These are phyloP conservation scores for Marisa cornuarietis DNA, from an alignment of 1,140 invertebrate genomes.

Conservation along the genomic window DNA sequence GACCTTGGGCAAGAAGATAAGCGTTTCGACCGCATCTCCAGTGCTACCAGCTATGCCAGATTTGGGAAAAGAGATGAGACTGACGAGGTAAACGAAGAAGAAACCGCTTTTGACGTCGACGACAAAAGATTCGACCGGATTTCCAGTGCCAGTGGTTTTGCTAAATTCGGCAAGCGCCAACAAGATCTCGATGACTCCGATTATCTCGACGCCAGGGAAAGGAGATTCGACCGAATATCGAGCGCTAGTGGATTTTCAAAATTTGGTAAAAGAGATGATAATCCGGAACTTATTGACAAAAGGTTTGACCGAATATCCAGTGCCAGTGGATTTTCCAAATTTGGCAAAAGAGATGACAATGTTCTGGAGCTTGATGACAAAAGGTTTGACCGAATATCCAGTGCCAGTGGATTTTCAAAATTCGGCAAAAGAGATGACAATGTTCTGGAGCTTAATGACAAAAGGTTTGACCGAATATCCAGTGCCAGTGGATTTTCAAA, in stretches of 20 bases:
- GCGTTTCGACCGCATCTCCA: neutral
- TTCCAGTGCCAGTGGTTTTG: neutral
- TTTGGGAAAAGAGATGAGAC: neutral
- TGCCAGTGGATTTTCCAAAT: neutral
- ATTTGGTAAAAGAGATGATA: neutral
- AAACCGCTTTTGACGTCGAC: neutral
- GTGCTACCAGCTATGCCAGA: neutral
- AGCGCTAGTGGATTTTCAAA: conserved; percentile 1
- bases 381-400: conserved; percentile 1
- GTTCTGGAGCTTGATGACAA: neutral
- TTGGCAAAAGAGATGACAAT: neutral
- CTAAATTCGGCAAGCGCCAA: neutral
- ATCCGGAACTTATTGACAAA: too few relatives aligned
- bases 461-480: neutral
- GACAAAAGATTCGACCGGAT: conserved; percentile 8
- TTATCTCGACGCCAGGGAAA: neutral
- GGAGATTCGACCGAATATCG: conserved; percentile 2
- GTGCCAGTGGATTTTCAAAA: neutral
- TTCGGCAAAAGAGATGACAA: neutral
- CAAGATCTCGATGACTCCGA: neutral
- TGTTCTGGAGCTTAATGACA: neutral
- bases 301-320: neutral
- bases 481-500: neutral
- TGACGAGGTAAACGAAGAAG: too few relatives aligned
- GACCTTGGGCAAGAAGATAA: neutral